Base-by-base conservation (phyloP, 2,113 vertebrate genomes). In the Pomatorhinus ruficollis region DNA sequence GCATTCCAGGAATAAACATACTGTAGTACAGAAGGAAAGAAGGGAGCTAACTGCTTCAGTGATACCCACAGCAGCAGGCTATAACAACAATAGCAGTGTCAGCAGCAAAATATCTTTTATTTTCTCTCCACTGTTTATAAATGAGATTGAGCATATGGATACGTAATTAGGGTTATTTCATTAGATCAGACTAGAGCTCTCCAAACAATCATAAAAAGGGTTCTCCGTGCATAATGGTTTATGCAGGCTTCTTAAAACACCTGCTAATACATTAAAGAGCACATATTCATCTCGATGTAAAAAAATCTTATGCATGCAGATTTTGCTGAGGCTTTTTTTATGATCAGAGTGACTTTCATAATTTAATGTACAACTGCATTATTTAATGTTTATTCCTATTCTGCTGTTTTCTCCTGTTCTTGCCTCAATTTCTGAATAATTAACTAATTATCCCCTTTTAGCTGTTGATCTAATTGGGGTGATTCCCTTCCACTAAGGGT, bases 81-180 rank as follows among this genome's bases (percentile, higher is more conserved):
- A 66, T 81, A 97, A 95, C 94, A 97, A 93, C 89, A 95, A 78
- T 49, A 89, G 93, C 94, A 75, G 85, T 22, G 97, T 89, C 96
- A 95, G 93, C 97, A 97, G 94, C 89, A 97, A 95, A 96, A 92
- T 79, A 91, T 83, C 85, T 35, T 37, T 54, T 89, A 95, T 97
- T 94, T 53, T 39, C 5, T 56, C 61, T 68, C 83, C 79, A 86
- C 60, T 89, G 42, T 97, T 98, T 97, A 97, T 96, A 98, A 98
- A 97, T 96, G 95, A 95, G 97, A 97, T 78, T 9, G 78, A 98
- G 91, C 98, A 98, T 98, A 98, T 98, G 98, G 98, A 92, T 92
- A 97, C 4, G 50, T 98, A 98, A 98, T 98, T 98, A 98, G 94
- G 88, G 90, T 95, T 97, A 97, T 97, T 98, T 97, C 97, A 98